Percentiles rank a stretch among this genome's conserved stretches.
These are phyloP conservation scores for Girardia tigrina DNA, from an alignment of 2,888 invertebrate species.

Conservation along the genomic window DNA sequence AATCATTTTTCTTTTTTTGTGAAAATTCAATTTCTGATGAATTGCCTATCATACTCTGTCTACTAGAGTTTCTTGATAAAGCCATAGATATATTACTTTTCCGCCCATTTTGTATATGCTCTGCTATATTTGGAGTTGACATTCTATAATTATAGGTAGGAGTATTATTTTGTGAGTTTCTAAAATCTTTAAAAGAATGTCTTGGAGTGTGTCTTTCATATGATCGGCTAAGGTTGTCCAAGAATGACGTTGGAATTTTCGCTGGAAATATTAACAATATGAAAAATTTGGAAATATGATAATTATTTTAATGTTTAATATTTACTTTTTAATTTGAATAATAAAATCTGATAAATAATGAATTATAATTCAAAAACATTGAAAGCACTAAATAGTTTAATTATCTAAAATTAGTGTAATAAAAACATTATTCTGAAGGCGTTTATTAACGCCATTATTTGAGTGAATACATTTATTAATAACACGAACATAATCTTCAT, in stretches of 20 bases:
- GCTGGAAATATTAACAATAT: no score
- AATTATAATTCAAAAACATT: no score
- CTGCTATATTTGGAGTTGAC: neutral
- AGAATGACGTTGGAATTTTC: neutral
- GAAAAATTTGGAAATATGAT: no score
- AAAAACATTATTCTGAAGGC: no score
- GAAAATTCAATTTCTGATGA: neutral
- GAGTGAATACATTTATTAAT: no score
- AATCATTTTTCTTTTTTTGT: neutral
- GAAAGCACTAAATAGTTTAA: no score
- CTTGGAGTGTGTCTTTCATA: neutral
- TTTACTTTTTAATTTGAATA: no score
- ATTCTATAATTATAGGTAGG: neutral
- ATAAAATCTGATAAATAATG: no score
- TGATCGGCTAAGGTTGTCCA: neutral
- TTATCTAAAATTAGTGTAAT: no score
- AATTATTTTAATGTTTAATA: no score
- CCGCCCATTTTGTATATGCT: neutral
- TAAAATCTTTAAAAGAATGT: conserved; percentile 6
- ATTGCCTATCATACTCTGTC: neutral
- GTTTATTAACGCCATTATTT: no score
- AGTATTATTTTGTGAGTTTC: neutral
- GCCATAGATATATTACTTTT: conserved; percentile 1
- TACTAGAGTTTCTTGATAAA: neutral
- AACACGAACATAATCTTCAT: no score